These are phyloP conservation scores for Gopherus evgoodei DNA, from an alignment of 2,113 vertebrate genomes.

Conservation along the genomic window DNA sequence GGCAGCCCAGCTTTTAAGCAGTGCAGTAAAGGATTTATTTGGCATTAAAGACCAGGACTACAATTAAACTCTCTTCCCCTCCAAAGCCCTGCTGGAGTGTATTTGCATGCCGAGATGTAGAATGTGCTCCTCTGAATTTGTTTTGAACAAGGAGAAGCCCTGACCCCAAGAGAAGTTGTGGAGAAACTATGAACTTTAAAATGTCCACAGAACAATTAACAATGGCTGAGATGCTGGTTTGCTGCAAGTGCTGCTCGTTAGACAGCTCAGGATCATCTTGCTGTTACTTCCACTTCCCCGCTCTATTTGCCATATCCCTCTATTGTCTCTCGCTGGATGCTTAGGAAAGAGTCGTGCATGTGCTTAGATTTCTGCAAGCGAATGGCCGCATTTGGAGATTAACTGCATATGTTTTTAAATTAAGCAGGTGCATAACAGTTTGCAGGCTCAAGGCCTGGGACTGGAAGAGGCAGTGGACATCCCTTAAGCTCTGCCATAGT, in stretches of 20 bases:
- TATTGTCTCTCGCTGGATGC: background rate
- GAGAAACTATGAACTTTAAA: background rate
- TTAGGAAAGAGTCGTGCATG: background rate
- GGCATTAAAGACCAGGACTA: background rate
- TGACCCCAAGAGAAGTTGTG: background rate
- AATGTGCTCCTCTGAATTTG: background rate
- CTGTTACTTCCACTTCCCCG: accelerated
- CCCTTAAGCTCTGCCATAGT: background rate
- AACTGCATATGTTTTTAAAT: accelerated
- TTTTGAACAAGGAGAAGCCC: background rate
- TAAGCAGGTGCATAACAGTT: background rate
- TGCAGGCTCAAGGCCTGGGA: accelerated
- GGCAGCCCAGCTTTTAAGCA: background rate
- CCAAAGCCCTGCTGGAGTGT: no score
- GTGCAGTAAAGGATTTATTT: background rate
- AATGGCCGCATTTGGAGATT: accelerated
- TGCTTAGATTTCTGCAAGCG: background rate
- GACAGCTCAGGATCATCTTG: background rate
- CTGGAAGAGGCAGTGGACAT: accelerated
- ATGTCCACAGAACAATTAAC: background rate
- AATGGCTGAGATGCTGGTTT: background rate
- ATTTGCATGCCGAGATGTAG: background rate
- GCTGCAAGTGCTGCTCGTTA: background rate
- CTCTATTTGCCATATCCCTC: background rate
- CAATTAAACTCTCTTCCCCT: no score